Conservation (phyloP, 2,797 vertebrate species). For the Myiothlypis coronata region DNA sequence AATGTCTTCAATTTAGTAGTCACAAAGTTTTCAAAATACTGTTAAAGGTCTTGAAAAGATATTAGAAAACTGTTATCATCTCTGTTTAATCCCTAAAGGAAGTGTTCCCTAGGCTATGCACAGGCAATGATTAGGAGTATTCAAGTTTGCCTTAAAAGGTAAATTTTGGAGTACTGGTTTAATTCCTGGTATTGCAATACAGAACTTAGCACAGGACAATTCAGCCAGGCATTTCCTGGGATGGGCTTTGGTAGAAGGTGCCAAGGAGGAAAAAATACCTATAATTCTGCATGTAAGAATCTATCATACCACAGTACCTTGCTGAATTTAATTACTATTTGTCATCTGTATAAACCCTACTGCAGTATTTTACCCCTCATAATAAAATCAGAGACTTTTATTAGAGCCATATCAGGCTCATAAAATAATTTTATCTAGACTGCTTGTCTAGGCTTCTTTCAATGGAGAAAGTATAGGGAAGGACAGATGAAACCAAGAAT, state of each 20-base stretch:
- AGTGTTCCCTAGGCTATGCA: not conserved
- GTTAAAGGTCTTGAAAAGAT: not conserved
- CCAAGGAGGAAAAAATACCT: not conserved
- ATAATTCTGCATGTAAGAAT: not conserved
- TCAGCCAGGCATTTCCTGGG: not conserved
- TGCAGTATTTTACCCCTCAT: not conserved
- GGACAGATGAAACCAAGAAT: not conserved
- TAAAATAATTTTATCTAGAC: not conserved
- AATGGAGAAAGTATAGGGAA: not conserved
- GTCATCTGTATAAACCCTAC: not conserved
- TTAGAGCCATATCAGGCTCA: not conserved
- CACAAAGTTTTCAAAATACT: not conserved
- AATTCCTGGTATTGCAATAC: not conserved
- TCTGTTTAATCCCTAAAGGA: not conserved
- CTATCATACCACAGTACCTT: not conserved
- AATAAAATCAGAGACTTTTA: not conserved
- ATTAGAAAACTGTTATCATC: not conserved
- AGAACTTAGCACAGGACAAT: not conserved
- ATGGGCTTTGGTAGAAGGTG: not conserved
- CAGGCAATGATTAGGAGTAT: not conserved
- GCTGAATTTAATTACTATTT: not conserved
- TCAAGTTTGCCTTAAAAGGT: not conserved
- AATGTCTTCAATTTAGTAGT: not conserved
- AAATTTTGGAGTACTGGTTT: not conserved
- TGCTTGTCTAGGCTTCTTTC: not conserved